These are phyloP conservation scores for Acrobeloides nanus DNA, from an alignment of 2,888 invertebrate genomes.

Conservation along the genomic window DNA sequence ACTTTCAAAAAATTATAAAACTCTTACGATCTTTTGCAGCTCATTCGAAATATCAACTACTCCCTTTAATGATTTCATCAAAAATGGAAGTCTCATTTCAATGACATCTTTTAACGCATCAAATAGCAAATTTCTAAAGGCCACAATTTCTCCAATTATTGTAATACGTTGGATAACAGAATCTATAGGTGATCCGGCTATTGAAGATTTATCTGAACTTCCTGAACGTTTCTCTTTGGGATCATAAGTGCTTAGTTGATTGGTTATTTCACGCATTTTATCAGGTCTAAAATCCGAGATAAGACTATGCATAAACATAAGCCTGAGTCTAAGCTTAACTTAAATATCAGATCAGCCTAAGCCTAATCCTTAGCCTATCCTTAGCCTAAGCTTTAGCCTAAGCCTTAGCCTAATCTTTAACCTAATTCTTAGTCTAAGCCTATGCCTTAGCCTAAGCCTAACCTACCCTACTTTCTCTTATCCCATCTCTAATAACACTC, in stretches of 20 bases:
- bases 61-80: slow-evolving; percentile 84
- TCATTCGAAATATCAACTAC: slow-evolving; percentile 16
- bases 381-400: no score
- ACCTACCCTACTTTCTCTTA: no score
- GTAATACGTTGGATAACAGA: slow-evolving; percentile 85
- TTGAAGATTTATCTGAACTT: no score
- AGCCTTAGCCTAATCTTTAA: no score
- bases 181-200: slow-evolving; percentile 36
- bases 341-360: no score
- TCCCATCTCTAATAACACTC: no score
- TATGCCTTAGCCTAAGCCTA: no score
- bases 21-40: slow-evolving; percentile 3
- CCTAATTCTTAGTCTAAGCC: no score
- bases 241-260: slow-evolving; percentile 8
- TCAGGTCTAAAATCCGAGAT: slow-evolving; percentile 33
- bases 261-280: slow-evolving; percentile 28
- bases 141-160: slow-evolving; percentile 91
- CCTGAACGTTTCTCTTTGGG: slow-evolving; percentile 10
- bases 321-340: no score
- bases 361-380: no score
- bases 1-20: background rate
- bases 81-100: slow-evolving; percentile 86
- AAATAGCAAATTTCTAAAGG: slow-evolving; percentile 86
- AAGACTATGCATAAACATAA: no score
- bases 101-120: slow-evolving; percentile 86